phyloP scores from a whole-genome alignment of 2,113 vertebrate genomes.

The Xiphophorus hellerii region DNA sequence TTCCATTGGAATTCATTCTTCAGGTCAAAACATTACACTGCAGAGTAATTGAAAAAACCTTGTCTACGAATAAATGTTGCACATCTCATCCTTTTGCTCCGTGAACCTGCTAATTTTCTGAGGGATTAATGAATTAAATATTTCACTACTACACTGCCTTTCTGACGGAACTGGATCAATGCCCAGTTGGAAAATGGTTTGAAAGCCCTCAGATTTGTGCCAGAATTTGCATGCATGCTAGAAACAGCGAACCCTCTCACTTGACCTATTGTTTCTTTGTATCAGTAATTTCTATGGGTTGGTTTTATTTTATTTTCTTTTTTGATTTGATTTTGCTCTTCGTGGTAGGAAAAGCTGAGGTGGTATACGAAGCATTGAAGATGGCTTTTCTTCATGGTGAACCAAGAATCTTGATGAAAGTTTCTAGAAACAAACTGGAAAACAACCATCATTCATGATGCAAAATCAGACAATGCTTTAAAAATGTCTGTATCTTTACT shows the following conservation, averaged over 20 bases:
- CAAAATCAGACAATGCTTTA: not conserved
- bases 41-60: conserved; percentile 1
- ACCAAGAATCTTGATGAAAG: not conserved
- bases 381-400: not conserved
- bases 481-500: conserved; percentile 26
- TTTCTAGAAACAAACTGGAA: not conserved
- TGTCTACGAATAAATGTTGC: not conserved
- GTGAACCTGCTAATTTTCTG: not conserved
- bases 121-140: not conserved
- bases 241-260: conserved; percentile 24
- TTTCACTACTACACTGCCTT: not conserved
- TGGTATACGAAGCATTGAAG: not conserved
- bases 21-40: conserved; percentile 2
- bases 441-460: not conserved
- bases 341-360: not conserved
- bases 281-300: conserved; percentile 31
- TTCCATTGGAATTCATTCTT: conserved; percentile 5
- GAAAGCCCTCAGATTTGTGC: conserved; percentile 22
- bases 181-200: conserved; percentile 7
- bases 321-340: not conserved
- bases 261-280: conserved; percentile 8
- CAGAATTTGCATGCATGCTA: conserved; percentile 13
- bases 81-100: conserved; percentile 11
- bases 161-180: conserved; percentile 19
- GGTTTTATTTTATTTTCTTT: conserved; percentile 8